Conservation (phyloP, 2,797 vertebrate genomes). For the Diceros bicornis region DNA sequence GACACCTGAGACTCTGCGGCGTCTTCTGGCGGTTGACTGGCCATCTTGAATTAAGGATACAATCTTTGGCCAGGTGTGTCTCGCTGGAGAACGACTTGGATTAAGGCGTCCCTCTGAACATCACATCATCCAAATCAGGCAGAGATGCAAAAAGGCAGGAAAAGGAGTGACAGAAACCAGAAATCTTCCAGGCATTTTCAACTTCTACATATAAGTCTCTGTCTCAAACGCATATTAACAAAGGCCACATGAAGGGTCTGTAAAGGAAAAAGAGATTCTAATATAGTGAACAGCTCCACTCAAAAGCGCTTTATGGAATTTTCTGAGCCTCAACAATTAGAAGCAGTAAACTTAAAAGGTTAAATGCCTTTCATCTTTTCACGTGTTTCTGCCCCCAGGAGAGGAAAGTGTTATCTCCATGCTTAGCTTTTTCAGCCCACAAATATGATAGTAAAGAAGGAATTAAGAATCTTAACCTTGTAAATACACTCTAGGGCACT, state of each 20-base stretch:
- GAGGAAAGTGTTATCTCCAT: neutral
- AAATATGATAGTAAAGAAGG: neutral
- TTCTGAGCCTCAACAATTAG: slow-evolving; percentile 54
- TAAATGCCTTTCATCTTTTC: neutral
- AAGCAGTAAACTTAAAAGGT: slow-evolving; percentile 18
- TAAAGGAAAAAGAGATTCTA: slow-evolving; percentile 72
- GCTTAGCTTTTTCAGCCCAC: neutral
- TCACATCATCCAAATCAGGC: slow-evolving; percentile 58
- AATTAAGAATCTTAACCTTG: neutral
- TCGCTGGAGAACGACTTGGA: neutral
- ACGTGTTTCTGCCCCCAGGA: neutral
- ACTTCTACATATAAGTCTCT: slow-evolving; percentile 38
- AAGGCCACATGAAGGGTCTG: slow-evolving; percentile 78
- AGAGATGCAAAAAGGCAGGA: neutral
- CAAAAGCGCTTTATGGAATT: neutral
- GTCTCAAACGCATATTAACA: slow-evolving; percentile 77
- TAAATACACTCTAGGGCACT: neutral
- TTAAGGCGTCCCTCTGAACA: neutral
- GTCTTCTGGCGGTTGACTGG: slow-evolving; percentile 89
- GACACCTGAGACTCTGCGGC: slow-evolving; percentile 88
- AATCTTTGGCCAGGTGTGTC: neutral
- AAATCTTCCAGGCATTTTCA: slow-evolving; percentile 79
- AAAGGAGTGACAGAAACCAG: neutral
- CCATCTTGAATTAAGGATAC: slow-evolving; percentile 87
- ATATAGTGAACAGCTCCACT: slow-evolving; percentile 9